These are phyloP conservation scores for Crioceris asparagi DNA, from an alignment of 2,888 invertebrate genomes.

Conservation along the genomic window DNA sequence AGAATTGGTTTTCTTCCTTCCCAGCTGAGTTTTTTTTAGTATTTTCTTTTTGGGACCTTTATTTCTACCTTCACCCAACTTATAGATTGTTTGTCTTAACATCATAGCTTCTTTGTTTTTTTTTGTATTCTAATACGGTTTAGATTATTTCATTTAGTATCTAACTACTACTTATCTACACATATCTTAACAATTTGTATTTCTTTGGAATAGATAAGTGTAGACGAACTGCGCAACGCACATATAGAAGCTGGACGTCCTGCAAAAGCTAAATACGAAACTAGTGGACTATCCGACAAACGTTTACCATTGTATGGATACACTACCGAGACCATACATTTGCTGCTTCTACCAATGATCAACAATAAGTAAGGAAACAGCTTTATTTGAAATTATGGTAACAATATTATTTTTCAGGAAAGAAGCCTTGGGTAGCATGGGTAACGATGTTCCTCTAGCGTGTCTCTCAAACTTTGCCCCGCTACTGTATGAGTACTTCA, in stretches of 20 bases:
- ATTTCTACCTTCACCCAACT: too few relatives aligned
- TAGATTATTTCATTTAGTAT: background rate
- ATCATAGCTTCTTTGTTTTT: background rate
- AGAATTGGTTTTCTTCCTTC: background rate
- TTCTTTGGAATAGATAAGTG: constrained; percentile 51
- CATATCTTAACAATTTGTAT: background rate
- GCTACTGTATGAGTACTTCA: constrained; percentile 93
- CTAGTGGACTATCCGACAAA: constrained; percentile 60
- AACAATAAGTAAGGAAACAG: constrained; percentile 47
- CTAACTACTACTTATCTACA: background rate
- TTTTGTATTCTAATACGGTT: background rate
- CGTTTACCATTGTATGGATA: constrained; percentile 86
- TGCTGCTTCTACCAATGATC: constrained; percentile 94
- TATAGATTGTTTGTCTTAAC: background rate
- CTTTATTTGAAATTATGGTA: background rate
- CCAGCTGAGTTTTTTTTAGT: background rate
- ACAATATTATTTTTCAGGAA: constrained; percentile 63
- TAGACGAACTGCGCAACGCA: constrained; percentile 65
- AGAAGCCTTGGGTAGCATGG: constrained; percentile 98
- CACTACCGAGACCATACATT: constrained; percentile 88
- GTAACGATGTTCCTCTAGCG: constrained; percentile 95
- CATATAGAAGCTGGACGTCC: constrained; percentile 38
- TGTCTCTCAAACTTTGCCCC: constrained; percentile 95
- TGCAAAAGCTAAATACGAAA: constrained; percentile 37
- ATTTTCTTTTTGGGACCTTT: background rate